These are phyloP conservation scores for Megalurothrips usitatus DNA, from an alignment of 2,888 invertebrate genomes.

Conservation along the genomic window DNA sequence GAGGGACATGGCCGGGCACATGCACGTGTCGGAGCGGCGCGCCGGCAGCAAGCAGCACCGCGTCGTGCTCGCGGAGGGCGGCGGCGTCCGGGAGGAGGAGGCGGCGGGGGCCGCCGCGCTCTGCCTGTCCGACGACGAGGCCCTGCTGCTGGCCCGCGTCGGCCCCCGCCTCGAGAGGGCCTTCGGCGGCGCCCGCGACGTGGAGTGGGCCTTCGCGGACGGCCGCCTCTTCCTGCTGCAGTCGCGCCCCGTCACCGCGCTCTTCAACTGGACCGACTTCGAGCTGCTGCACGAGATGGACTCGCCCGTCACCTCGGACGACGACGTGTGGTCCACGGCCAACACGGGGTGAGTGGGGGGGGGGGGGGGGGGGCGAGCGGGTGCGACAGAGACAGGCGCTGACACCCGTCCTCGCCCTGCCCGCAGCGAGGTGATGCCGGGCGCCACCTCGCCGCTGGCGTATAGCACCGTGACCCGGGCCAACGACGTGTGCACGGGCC, in stretches of 20 bases:
- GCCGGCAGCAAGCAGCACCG: slow-evolving; percentile 55
- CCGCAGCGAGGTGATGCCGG: slow-evolving; percentile 59
- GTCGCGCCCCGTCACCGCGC: slow-evolving; percentile 71
- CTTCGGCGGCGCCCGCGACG: slow-evolving; percentile 67
- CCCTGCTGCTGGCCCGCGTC: slow-evolving; percentile 54
- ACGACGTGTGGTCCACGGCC: slow-evolving; percentile 63
- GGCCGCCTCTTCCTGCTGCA: slow-evolving; percentile 63
- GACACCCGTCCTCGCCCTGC: background rate
- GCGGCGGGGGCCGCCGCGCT: slow-evolving; percentile 47
- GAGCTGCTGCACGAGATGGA: slow-evolving; percentile 77
- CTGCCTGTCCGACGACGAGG: slow-evolving; percentile 56
- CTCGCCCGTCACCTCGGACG: slow-evolving; percentile 58
- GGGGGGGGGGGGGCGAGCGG: too few relatives aligned
- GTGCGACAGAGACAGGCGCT: background rate
- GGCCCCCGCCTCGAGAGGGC: slow-evolving; percentile 59
- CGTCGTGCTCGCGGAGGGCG: slow-evolving; percentile 47
- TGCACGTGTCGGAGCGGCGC: slow-evolving; percentile 50
- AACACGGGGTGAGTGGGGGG: slow-evolving; percentile 62
- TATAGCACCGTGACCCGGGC: slow-evolving; percentile 44
- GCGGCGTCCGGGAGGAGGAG: slow-evolving; percentile 48
- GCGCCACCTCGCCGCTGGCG: slow-evolving; percentile 55
- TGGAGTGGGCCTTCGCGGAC: slow-evolving; percentile 73
- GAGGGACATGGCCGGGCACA: slow-evolving; percentile 49
- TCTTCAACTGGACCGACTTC: slow-evolving; percentile 69
- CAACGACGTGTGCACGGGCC: background rate